A percentile compares a stretch with the other conserved stretches of the same genome.
Conservation (phyloP, 2,888 invertebrate species). For the Agrotis segetum region DNA sequence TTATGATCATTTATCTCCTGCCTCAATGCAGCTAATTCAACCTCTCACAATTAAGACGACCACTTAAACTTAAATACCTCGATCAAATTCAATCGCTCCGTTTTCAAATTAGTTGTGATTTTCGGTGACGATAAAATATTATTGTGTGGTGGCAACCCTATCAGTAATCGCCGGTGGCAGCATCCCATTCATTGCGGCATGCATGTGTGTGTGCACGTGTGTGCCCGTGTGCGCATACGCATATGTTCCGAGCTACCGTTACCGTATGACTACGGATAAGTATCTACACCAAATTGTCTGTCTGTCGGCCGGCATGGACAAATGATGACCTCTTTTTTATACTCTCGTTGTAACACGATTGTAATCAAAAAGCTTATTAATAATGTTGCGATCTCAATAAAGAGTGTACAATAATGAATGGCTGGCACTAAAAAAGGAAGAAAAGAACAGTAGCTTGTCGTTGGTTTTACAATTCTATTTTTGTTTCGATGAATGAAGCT, state of each 20-base stretch:
- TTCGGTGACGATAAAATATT: conserved; percentile 63
- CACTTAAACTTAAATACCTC: conserved; percentile 58
- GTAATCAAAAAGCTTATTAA: conserved; percentile 77
- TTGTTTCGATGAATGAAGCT: conserved; percentile 74
- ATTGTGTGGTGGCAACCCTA: conserved; percentile 77
- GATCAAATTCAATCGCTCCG: conserved; percentile 63
- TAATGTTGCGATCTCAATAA: conserved; percentile 74
- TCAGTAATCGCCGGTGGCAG: conserved; percentile 78
- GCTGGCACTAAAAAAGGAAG: conserved; percentile 64
- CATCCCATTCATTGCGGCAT: conserved; percentile 83
- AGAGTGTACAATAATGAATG: conserved; percentile 71
- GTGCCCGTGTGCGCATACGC: conserved; percentile 64
- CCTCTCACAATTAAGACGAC: conserved; percentile 59
- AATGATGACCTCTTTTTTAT: conserved; percentile 78
- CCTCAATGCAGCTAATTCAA: conserved; percentile 63
- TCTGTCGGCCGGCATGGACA: conserved; percentile 74
- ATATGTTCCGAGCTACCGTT: conserved; percentile 79
- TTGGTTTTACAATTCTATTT: conserved; percentile 72
- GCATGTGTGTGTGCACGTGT: conserved; percentile 65
- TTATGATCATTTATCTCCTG: conserved; percentile 65
- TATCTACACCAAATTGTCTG: conserved; percentile 77
- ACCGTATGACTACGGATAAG: conserved; percentile 74
- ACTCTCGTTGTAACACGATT: conserved; percentile 73
- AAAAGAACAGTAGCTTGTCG: conserved; percentile 58
- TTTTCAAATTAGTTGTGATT: conserved; percentile 66